A percentile compares a stretch with the other conserved stretches of the same genome.
phyloP scores from a whole-genome alignment of 2,113 vertebrate genomes.

The Heloderma charlesbogerti region DNA sequence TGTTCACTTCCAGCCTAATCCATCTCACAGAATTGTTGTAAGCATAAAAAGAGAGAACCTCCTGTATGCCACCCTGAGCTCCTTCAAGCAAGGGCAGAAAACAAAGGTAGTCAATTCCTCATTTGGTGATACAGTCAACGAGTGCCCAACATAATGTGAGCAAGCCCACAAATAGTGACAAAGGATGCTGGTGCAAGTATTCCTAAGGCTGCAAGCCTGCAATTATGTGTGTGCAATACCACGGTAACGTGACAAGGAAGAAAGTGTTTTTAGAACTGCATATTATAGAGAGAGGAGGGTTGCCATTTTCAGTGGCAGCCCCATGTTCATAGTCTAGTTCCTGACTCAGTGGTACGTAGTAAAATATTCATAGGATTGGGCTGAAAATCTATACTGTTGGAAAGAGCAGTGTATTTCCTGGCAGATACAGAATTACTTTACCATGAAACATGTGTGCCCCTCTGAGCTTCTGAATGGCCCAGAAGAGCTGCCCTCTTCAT shows the following conservation, averaged over 20 bases:
- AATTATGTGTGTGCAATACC: too few relatives aligned
- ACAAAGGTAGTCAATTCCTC: too few relatives aligned
- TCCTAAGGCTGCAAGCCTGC: too few relatives aligned
- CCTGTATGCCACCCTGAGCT: too few relatives aligned
- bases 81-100: too few relatives aligned
- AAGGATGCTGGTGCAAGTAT: too few relatives aligned
- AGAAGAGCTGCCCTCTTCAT: background rate
- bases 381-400: background rate
- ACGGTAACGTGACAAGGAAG: background rate
- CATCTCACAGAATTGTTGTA: too few relatives aligned
- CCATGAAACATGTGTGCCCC: background rate
- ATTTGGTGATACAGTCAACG: too few relatives aligned
- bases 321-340: background rate
- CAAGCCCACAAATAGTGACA: too few relatives aligned
- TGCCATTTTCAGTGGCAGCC: background rate
- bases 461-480: background rate
- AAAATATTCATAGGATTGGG: background rate
- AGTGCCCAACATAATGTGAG: too few relatives aligned
- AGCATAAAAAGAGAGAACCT: too few relatives aligned
- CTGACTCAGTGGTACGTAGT: background rate
- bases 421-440: background rate
- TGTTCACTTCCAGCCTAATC: too few relatives aligned
- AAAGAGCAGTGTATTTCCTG: background rate
- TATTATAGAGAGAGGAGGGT: background rate
- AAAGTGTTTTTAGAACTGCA: background rate